Evolutionary conservation across 2,888 invertebrate species (phyloP), one percentile per base, ranked within the genome.

Genomic region (Malacosoma neustria): DNA sequence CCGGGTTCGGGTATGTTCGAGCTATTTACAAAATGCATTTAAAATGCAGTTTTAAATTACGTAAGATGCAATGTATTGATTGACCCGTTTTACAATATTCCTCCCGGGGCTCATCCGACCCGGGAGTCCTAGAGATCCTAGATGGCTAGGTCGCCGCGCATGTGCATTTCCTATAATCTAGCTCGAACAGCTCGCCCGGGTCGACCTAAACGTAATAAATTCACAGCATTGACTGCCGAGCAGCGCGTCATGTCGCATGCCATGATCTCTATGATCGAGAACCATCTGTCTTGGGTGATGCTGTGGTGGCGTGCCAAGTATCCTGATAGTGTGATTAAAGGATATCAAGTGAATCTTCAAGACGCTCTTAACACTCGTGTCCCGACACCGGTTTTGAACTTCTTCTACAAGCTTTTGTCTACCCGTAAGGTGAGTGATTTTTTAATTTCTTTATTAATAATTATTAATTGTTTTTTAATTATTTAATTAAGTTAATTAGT

Each of bases 211-310:
- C 51, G 40, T 49, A 59, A 40, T 57, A 48, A 22, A 57, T 38
- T 47, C 49, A 30, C 59, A 87, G 92, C 89, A 31, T 87, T 98
- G 50, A 93, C 92, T 42, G 86, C 92, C 50, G 95, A 95, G 66
- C 96, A 98, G 74, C 92, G 93, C 49, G 94, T 93, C 66, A 89
- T 95, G 42, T 91, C 96, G 13, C 94, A 97, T 79, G 97, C 97
- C 39, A 95, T 95, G 88, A 93, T 94, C 66, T 94, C 95, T 46
- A 96, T 98, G 96, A 91, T 97, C 57, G 97, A 97, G 80, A 96
- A 97, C 71, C 96, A 97, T 72, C 90, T 97, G 31, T 91, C 93
- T 39, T 97, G 96, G 97, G 94, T 96, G 56, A 90, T 95, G 42
- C 89, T 92, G 72, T 95, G 94, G 90, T 97, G 96, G 96, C 92